Evolutionary conservation across 2,113 vertebrate genomes (phyloP), one percentile per base, ranked within the genome.

Genomic region (Otolemur garnettii): DNA sequence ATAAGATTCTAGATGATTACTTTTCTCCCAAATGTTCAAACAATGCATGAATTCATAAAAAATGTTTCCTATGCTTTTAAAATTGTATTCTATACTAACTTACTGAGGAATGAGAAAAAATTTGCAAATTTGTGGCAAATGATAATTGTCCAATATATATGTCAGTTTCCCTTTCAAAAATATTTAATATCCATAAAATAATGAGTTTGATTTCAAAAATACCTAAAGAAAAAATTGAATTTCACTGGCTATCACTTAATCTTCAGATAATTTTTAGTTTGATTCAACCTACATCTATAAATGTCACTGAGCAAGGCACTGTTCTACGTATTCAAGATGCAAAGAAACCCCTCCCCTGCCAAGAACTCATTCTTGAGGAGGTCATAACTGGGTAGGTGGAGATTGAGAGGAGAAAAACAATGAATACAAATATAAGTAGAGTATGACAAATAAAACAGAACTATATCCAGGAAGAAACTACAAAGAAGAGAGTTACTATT

Each of bases 191-290:
- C 22, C 42, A 26, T 38, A 71, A 94, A 64, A 68, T 72, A 90
- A 59, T 72, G 24, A 91, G 42, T 80, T 24, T 90, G 5, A 92
- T 80, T 72, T 77, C 55, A 92, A 69, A 38, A 78, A 33, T 68
- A 96, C 9, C 22, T 86, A 96, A 74, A 66, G 22, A 38, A 79
- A 90, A 83, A 50, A 87, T 35, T 77, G 38, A 45, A 33, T 60
- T 86, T 90, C 30, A 64, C 22, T 66, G 28, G 45, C 5, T 77
- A 91, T 95, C 28, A 75, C 84, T 95, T 94, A 30, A 95, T 68
- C 71, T 86, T 85, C 86, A 87, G 77, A 62, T 79, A 93, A 94
- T 75, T 91, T 95, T 91, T 77, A 87, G 35, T 93, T 93, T 91
- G 28, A 33, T 79, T 90, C 28, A 94, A 71, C 19, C 38, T 77